A percentile compares a stretch with the other conserved stretches of the same genome.
Evolutionary conservation across 2,888 invertebrate genomes (phyloP).

Genomic region (Volucella zonaria): DNA sequence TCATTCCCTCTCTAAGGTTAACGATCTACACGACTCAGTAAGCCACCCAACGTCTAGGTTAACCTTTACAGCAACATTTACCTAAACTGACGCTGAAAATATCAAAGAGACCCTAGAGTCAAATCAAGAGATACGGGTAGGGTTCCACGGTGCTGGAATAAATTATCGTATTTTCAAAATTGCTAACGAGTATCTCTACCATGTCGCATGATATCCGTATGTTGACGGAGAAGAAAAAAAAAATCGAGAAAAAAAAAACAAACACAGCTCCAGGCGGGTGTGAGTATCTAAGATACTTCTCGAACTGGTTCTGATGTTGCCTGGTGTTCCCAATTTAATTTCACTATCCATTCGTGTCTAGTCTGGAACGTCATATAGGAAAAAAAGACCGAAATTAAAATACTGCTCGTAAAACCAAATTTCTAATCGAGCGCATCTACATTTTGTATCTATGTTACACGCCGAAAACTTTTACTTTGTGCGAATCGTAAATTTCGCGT

Average conservation of each 20-base stretch:
- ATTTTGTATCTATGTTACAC: background rate
- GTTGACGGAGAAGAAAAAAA: background rate
- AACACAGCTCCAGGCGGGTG: slow-evolving; percentile 12
- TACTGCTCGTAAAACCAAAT: slow-evolving; percentile 27
- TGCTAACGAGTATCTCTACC: slow-evolving; percentile 17
- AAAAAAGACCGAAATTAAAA: slow-evolving; percentile 3
- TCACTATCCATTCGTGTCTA: slow-evolving; percentile 32
- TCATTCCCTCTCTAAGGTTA: slow-evolving; percentile 31
- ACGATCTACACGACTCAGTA: background rate
- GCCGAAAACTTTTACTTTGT: slow-evolving; percentile 60
- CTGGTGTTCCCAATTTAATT: slow-evolving; percentile 15
- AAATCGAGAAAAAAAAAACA: slow-evolving; percentile 8
- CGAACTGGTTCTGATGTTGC: slow-evolving; percentile 59
- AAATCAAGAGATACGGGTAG: background rate
- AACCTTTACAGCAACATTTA: slow-evolving; percentile 48
- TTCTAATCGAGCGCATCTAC: slow-evolving; percentile 41
- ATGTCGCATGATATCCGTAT: background rate
- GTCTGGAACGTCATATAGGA: background rate
- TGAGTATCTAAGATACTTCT: slow-evolving; percentile 28
- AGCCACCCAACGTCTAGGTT: slow-evolving; percentile 47
- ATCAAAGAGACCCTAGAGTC: slow-evolving; percentile 25
- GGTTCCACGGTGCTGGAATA: slow-evolving; percentile 26
- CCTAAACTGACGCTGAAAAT: slow-evolving; percentile 49
- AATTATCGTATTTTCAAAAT: slow-evolving; percentile 59
- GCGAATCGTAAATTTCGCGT: slow-evolving; percentile 58